Conservation (phyloP, 2,113 vertebrate genomes). For the Onychostoma macrolepis region DNA sequence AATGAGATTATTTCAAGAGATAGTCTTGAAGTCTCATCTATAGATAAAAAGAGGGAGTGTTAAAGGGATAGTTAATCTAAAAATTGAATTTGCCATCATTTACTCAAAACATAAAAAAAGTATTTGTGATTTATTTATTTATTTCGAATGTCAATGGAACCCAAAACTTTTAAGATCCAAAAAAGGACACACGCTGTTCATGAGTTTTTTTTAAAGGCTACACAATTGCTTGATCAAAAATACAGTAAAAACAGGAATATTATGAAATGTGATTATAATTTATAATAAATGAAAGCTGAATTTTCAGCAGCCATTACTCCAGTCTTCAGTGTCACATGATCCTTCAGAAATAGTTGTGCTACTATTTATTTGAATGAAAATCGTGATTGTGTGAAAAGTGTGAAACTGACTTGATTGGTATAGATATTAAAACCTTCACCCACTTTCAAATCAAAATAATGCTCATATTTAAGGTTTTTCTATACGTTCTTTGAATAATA, state of each 20-base stretch:
- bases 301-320: neutral
- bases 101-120: too few relatives aligned
- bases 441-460: neutral
- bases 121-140: too few relatives aligned
- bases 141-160: neutral
- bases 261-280: neutral
- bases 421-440: neutral
- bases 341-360: neutral
- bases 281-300: neutral
- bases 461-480: neutral
- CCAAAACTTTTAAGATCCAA: neutral
- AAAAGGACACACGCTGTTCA: neutral
- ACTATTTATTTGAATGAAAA: neutral
- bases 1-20: slow-evolving; percentile 59
- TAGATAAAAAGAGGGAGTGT: neutral
- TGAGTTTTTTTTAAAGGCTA: neutral
- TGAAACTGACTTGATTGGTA: neutral
- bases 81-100: neutral
- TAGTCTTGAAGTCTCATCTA: slow-evolving; percentile 50
- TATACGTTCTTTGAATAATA: neutral
- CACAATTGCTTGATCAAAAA: too few relatives aligned
- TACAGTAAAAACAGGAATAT: too few relatives aligned
- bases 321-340: neutral
- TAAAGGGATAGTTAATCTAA: neutral
- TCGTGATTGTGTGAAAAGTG: neutral